Evolutionary conservation across 2,797 vertebrate species (phyloP), one percentile per base, ranked within the genome.

Genomic region (Ctenosaura bakeri): DNA sequence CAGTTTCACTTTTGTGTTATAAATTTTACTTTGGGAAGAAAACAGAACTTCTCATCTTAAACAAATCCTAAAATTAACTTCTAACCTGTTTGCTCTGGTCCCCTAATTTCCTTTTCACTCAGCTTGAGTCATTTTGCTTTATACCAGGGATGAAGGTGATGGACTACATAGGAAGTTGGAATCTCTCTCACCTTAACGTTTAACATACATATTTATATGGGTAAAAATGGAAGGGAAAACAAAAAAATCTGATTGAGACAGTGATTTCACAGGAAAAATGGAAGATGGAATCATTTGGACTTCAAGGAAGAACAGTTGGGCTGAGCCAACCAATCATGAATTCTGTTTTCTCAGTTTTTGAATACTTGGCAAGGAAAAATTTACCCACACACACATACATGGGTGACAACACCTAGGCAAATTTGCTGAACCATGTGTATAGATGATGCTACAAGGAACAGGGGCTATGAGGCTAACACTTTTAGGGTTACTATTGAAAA

Each of bases 1-100:
- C 32, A 29, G 59, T 88, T 32, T 54, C 73, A 90, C 90, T 91
- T 84, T 85, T 85, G 78, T 6, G 83, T 88, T 90, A 86, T 86
- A 69, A 26, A 5, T 18, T 5, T 38, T 66, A 56, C 42, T 24
- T 35, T 78, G 38, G 22, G n/a, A 82, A 32, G 91, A 88, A 38
- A 73, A 24, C 14, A 18, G 35, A 20, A 71, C 4, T 18, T 71
- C 29, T 22, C 46, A 54, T 69, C 64, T 62, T 87, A 80, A 64
- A 80, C 24, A 35, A 79, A 80, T 6, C 24, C 38, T 24, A 69
- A 52, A 29, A 52, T 3, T 87, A 66, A 66, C 22, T 80, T 73
- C 24, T 42, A 16, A 20, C 14, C 82, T 88, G 59, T 80, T 80
- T 80, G 26, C 8, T 82, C 52, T 81, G 46, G 16, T 54, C 35